Conservation (phyloP, 64 coral and sea anemone species). For the Actinia equina region DNA sequence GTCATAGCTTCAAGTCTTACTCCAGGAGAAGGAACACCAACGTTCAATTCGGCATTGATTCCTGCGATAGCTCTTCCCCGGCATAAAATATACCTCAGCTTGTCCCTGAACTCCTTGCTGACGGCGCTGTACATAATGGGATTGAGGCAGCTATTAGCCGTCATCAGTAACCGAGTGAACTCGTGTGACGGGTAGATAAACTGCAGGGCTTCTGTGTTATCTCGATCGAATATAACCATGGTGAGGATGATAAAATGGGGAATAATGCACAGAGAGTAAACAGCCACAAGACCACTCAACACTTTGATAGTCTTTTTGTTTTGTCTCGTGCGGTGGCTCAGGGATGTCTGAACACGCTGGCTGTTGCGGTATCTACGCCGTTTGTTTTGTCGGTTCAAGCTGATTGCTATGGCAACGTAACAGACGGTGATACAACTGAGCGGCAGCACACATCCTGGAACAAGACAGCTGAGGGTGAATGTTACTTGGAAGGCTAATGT, state of each 20-base stretch:
- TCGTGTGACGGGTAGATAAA: constrained; percentile 30
- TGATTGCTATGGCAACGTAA: constrained; percentile 36
- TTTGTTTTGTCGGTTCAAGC: constrained; percentile 6
- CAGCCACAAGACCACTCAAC: constrained; percentile 11
- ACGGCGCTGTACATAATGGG: constrained; percentile 47
- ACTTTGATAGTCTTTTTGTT: constrained; percentile 42
- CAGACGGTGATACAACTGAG: constrained; percentile 21
- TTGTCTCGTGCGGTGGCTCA: constrained; percentile 20
- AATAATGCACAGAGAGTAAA: constrained; percentile 35
- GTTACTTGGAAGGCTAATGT: constrained; percentile 23
- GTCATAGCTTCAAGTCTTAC: neutral
- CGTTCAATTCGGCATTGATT: neutral
- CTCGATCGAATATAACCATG: constrained; percentile 30
- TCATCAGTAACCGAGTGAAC: constrained; percentile 55
- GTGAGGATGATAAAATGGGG: constrained; percentile 37
- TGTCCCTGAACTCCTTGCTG: constrained; percentile 48
- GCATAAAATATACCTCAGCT: neutral
- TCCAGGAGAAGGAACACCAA: neutral
- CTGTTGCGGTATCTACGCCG: neutral
- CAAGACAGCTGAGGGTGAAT: constrained; percentile 15
- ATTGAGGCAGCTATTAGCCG: constrained; percentile 52
- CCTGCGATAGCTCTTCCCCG: neutral
- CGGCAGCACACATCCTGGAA: constrained; percentile 30
- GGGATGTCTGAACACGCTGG: neutral
- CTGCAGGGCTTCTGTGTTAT: constrained; percentile 6